These are phyloP conservation scores for Rhorus exstirpatorius DNA, from an alignment of 2,888 invertebrate species.

Conservation along the genomic window DNA sequence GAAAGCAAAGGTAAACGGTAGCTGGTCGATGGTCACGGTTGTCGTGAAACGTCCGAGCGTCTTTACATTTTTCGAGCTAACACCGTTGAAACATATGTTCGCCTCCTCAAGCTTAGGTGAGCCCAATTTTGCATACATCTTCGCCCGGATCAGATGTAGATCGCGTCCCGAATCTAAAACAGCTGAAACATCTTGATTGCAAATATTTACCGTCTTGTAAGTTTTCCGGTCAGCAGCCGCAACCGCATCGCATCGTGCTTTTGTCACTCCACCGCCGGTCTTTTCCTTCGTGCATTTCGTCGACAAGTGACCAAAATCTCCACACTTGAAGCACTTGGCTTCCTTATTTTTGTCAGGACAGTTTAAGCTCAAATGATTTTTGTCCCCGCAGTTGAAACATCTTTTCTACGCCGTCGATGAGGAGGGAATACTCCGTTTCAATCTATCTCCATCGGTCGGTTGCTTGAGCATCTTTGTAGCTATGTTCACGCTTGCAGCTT, in stretches of 20 bases:
- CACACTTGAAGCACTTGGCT: conserved; percentile 52
- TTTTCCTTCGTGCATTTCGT: conserved; percentile 34
- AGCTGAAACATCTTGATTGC: conserved; percentile 9
- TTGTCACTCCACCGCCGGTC: not conserved
- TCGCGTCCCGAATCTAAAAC: conserved; percentile 47
- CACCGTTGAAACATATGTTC: conserved; percentile 28
- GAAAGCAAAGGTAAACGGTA: conserved; percentile 34
- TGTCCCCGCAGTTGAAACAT: conserved; percentile 47
- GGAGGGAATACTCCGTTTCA: not conserved
- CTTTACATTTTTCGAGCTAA: conserved; percentile 18
- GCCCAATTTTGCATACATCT: conserved; percentile 43
- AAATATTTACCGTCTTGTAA: conserved; percentile 53
- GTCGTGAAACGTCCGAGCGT: conserved; percentile 49
- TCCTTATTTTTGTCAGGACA: conserved; percentile 52
- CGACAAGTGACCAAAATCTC: conserved; percentile 56
- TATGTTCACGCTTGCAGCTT: not conserved
- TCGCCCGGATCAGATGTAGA: conserved; percentile 39
- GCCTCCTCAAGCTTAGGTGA: conserved; percentile 22
- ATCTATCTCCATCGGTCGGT: not conserved
- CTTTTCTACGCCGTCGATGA: conserved; percentile 5
- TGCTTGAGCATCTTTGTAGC: not conserved
- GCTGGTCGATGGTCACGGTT: conserved; percentile 29
- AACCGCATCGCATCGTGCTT: conserved; percentile 26
- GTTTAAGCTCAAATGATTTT: conserved; percentile 38
- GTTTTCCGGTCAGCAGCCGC: conserved; percentile 39